Conservation (phyloP, 2,113 vertebrate species). For the Thryonomys swinderianus region DNA sequence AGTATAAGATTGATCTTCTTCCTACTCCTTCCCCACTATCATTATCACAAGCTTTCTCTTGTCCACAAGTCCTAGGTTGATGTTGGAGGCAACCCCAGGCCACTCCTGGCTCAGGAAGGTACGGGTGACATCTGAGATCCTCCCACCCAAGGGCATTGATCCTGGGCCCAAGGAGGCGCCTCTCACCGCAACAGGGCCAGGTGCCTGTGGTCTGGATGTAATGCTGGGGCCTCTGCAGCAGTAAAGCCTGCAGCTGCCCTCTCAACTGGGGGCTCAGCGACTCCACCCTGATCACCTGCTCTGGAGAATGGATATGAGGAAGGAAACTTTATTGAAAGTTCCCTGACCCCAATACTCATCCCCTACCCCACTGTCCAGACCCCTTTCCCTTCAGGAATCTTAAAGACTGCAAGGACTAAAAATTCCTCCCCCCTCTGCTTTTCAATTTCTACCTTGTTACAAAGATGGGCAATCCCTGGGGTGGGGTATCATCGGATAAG, state of each 20-base stretch:
- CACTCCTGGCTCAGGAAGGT: not conserved
- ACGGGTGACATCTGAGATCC: not conserved
- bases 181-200: constrained; percentile 82
- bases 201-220: constrained; percentile 68
- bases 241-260: constrained; percentile 81
- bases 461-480: not conserved
- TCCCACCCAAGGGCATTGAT: not conserved
- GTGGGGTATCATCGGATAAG: not conserved
- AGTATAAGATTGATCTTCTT: not conserved
- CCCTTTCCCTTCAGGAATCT: not conserved
- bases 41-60: not conserved
- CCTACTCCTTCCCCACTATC: not conserved
- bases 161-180: not conserved
- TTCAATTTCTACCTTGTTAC: not conserved
- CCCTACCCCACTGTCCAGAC: too few species aligned
- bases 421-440: not conserved
- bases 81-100: not conserved
- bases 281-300: constrained; percentile 68
- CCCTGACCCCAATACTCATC: not conserved
- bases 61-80: not conserved
- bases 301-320: constrained; percentile 72
- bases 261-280: constrained; percentile 76
- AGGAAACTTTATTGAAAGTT: not conserved
- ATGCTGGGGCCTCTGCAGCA: constrained; percentile 85
- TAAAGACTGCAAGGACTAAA: not conserved